Percentiles rank a stretch among this genome's conserved stretches.
Evolutionary conservation across 2,888 invertebrate genomes (phyloP).

Genomic region (Choristoneura rosaceana): DNA sequence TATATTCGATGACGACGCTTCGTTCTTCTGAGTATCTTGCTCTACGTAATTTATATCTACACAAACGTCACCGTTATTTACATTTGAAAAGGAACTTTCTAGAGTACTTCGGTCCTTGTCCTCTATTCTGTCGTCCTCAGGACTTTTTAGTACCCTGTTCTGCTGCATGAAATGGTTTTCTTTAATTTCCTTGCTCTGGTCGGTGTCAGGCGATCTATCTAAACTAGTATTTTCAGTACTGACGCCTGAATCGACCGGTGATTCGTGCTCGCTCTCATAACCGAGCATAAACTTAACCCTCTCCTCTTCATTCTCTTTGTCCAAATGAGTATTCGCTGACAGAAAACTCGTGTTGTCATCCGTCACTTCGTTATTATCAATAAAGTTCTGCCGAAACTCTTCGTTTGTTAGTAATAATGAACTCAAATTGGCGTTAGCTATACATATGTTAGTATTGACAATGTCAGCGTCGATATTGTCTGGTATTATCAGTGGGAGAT

Average conservation of each 20-base stretch:
- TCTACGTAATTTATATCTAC: constrained; percentile 76
- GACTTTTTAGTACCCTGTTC: constrained; percentile 75
- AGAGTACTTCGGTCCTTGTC: constrained; percentile 57
- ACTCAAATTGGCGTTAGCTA: constrained; percentile 87
- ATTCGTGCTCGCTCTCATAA: constrained; percentile 80
- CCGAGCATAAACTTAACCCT: constrained; percentile 80
- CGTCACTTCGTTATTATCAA: constrained; percentile 55
- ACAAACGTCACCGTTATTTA: constrained; percentile 56
- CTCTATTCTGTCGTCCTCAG: constrained; percentile 56
- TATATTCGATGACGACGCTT: constrained; percentile 69
- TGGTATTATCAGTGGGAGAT: constrained; percentile 73
- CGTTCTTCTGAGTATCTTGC: constrained; percentile 69
- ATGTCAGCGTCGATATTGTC: constrained; percentile 76
- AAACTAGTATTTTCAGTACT: constrained; percentile 90
- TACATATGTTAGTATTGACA: constrained; percentile 84
- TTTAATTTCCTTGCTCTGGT: constrained; percentile 71
- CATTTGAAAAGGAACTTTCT: constrained; percentile 73
- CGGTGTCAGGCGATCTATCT: constrained; percentile 87
- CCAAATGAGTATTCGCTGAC: constrained; percentile 68
- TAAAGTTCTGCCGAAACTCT: constrained; percentile 70
- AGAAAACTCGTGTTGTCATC: constrained; percentile 71
- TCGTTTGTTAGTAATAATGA: constrained; percentile 84
- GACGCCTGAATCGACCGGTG: constrained; percentile 87
- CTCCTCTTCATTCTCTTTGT: constrained; percentile 61
- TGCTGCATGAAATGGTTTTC: constrained; percentile 74